Evolutionary conservation across 1,140 invertebrate species (phyloP).

Genomic region (Samia ricini): DNA sequence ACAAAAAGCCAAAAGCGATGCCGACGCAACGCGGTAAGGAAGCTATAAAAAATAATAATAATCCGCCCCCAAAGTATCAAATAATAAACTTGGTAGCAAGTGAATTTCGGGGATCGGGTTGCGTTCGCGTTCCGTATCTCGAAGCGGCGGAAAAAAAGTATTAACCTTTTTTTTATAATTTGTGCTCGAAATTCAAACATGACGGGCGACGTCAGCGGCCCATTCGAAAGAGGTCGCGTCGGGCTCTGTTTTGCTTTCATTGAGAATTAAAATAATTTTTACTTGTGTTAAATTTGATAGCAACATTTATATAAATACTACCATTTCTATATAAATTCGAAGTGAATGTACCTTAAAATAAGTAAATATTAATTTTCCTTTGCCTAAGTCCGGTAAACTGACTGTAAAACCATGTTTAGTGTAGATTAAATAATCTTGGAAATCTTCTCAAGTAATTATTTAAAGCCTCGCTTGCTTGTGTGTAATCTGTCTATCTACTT

Average conservation of each 20-base stretch:
- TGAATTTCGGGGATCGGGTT: conserved; percentile 73
- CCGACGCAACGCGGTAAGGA: conserved; percentile 44
- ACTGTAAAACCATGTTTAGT: no score
- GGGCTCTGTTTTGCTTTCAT: conserved; percentile 4
- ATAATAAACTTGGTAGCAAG: conserved; percentile 77
- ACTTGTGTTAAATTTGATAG: background rate
- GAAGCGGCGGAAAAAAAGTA: conserved; percentile 41
- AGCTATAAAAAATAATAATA: conserved; percentile 53
- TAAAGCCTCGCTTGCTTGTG: no score
- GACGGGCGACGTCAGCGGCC: conserved; percentile 58
- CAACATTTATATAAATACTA: conserved; percentile 5
- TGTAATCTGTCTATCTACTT: no score
- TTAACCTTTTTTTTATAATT: background rate
- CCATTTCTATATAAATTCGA: no score
- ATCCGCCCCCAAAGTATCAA: conserved; percentile 68
- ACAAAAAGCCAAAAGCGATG: conserved; percentile 54
- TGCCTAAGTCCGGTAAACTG: no score
- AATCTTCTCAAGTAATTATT: no score
- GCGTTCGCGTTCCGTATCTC: conserved; percentile 39
- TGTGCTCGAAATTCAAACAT: conserved; percentile 59
- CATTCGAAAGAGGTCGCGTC: conserved; percentile 43
- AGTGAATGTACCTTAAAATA: no score
- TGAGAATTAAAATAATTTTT: background rate
- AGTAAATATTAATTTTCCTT: no score
- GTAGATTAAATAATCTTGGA: no score